Base-by-base conservation (phyloP, 2,797 vertebrate species). In the Gallirallus australis region DNA sequence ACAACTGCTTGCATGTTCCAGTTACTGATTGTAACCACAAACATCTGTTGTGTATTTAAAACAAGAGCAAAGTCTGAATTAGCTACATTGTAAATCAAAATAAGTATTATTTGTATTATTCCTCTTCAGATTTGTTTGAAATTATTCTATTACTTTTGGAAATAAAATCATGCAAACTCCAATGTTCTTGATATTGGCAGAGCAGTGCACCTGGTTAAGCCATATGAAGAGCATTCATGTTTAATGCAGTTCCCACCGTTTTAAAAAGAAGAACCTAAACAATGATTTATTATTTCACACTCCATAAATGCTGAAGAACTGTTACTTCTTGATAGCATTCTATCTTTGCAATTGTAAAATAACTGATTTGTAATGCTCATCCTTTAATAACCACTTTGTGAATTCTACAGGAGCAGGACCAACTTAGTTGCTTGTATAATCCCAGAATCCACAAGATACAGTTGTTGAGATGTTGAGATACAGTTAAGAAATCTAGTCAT, bases 21-120 rank as follows among this genome's bases (percentile, higher is more conserved):
- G 33, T 95, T 84, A 69, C 59, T 91, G 89, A 76, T 5, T 81
- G 75, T 24, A 92, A 93, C 75, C 86, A 94, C 86, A 96, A 89
- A 89, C 86, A 91, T 91, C 92, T 95, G 93, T 28, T 92, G 61
- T 66, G 7, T 66, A 73, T 89, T 90, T 94, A 66, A 70, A 90
- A 84, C 39, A 70, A 93, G 52, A 73, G 37, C 15, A 33, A 50
- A 82, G 45, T 59, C 59, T 82, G 60, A 60, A 82, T 70, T 84
- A 86, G 86, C 80, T 79, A 59, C 28, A 52, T 31, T 35, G 45
- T 71, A 86, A 90, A 95, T 88, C 69, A 90, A 84, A 96, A 19
- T 39, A 90, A 92, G 40, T n/a, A 82, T 13, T 33, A 72, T 48
- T 82, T 91, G 27, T 56, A 66, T 89, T 70, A 92, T 80, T 77